phyloP scores from a whole-genome alignment of 2,888 invertebrate genomes.

The Lithophane ornitopus region DNA sequence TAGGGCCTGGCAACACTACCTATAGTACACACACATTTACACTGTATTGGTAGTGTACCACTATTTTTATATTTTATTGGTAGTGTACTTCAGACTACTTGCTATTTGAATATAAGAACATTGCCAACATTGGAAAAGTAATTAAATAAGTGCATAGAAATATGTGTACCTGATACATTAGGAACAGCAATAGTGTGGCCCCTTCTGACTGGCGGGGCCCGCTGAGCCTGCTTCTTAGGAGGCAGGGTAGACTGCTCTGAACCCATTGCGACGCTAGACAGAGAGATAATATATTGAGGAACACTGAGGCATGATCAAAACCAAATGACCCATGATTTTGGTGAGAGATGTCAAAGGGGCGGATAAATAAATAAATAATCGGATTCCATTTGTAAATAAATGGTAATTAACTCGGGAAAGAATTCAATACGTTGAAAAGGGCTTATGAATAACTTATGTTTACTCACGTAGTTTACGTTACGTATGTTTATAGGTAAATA shows the following conservation, averaged over 20 bases:
- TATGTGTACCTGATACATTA: conserved; percentile 75
- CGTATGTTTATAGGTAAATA: neutral
- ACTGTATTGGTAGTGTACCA: too few species aligned
- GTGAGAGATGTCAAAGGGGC: neutral
- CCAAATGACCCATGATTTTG: neutral
- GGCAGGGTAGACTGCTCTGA: conserved; percentile 91
- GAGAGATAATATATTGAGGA: neutral
- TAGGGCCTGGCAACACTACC: too few species aligned
- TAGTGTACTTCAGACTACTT: too few species aligned
- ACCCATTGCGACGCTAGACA: conserved; percentile 84
- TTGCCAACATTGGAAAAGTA: neutral
- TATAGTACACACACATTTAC: too few species aligned
- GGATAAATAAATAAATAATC: neutral
- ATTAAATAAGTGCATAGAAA: neutral
- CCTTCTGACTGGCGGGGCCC: conserved; percentile 83
- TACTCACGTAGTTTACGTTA: conserved; percentile 5
- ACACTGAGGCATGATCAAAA: neutral
- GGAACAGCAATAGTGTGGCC: conserved; percentile 88
- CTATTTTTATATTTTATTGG: too few species aligned
- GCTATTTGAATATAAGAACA: neutral
- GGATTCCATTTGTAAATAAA: neutral
- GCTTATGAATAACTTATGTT: neutral
- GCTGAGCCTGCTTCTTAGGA: conserved; percentile 78
- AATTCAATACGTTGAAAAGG: neutral
- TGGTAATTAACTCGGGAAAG: neutral